Conservation (phyloP, 2,113 vertebrate species). For the Gila orcuttii region DNA sequence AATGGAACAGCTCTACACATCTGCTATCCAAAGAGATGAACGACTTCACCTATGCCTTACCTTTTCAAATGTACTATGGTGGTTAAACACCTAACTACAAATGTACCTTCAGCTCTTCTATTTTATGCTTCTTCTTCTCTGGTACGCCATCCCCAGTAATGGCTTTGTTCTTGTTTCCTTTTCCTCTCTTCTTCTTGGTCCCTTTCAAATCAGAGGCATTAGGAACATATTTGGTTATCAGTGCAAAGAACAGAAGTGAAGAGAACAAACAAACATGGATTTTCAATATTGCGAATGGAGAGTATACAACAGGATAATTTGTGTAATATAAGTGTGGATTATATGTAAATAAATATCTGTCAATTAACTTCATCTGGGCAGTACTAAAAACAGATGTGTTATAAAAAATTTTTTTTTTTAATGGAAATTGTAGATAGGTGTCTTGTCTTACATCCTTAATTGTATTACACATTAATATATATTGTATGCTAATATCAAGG, state of each 20-base stretch:
- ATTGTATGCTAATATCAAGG: too few species aligned
- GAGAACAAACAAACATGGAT: neutral
- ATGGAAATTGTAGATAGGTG: neutral
- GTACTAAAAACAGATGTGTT: neutral
- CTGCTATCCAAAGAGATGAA: neutral
- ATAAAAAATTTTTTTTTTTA: neutral
- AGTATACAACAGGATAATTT: neutral
- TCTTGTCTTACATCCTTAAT: neutral
- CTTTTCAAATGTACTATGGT: neutral
- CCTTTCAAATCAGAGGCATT: constrained; percentile 59
- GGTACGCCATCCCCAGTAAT: constrained; percentile 63
- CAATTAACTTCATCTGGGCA: neutral
- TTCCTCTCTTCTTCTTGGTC: constrained; percentile 71
- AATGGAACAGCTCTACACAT: too few species aligned
- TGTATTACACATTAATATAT: neutral
- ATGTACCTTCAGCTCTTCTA: constrained; percentile 88
- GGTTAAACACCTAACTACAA: neutral
- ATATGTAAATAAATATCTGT: neutral
- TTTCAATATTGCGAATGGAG: neutral
- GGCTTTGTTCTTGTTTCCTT: constrained; percentile 86
- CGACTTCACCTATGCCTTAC: neutral
- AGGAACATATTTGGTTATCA: neutral
- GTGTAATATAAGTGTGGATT: neutral
- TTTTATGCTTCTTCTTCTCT: constrained; percentile 85
- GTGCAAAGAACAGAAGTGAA: neutral